A percentile compares a stretch with the other conserved stretches of the same genome.
Conservation (phyloP, 2,113 vertebrate genomes). For the Carassius carassius region DNA sequence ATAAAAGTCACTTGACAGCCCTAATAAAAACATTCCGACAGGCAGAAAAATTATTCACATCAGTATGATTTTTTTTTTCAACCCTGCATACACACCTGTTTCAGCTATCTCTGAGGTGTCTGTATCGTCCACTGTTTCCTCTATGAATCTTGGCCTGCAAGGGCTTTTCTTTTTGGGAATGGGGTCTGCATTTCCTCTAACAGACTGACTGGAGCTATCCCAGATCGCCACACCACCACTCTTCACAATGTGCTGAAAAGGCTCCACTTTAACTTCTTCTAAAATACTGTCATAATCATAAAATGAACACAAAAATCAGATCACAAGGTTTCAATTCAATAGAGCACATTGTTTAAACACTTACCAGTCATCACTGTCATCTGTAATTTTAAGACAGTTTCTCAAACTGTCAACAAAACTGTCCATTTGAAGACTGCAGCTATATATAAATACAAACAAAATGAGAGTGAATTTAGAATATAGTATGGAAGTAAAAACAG, state of each 20-base stretch:
- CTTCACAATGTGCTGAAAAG: background rate
- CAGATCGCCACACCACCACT: background rate
- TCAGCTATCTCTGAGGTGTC: slow-evolving; percentile 48
- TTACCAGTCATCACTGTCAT: slow-evolving; percentile 55
- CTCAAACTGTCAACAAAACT: slow-evolving; percentile 46
- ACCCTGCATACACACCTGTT: slow-evolving; percentile 5
- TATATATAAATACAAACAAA: slow-evolving; percentile 52
- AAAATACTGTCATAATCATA: background rate
- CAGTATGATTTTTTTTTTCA: background rate
- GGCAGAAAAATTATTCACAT: background rate
- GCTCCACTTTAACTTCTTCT: background rate
- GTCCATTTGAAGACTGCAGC: slow-evolving; percentile 64
- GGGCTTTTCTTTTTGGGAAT: background rate
- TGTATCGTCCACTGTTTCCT: slow-evolving; percentile 79
- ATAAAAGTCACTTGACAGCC: background rate
- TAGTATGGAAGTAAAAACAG: background rate
- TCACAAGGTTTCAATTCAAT: background rate
- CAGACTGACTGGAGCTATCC: background rate
- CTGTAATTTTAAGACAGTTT: slow-evolving; percentile 63
- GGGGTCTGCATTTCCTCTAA: slow-evolving; percentile 14
- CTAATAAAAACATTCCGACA: background rate
- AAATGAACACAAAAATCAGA: background rate
- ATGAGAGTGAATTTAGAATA: background rate
- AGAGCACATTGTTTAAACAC: slow-evolving; percentile 28
- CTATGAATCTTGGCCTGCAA: slow-evolving; percentile 74